Evolutionary conservation across 2,113 vertebrate genomes (phyloP).

Genomic region (Alaudala cheleensis): DNA sequence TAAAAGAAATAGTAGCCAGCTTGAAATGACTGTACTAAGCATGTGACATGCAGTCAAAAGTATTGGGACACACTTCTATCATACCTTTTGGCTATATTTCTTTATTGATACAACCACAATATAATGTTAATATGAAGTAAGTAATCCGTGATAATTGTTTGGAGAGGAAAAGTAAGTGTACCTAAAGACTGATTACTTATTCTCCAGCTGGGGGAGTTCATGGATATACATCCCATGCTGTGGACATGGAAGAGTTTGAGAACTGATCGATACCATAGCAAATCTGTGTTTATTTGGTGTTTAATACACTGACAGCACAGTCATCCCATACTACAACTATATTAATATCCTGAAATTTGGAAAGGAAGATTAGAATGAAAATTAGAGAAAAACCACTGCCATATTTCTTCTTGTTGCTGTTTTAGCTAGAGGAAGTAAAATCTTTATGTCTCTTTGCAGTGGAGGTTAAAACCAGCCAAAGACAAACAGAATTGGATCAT

Average conservation of each 20-base stretch:
- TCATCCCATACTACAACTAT: not conserved
- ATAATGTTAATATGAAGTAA: not conserved
- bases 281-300: not conserved
- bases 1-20: not conserved
- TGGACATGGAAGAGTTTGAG: not conserved
- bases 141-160: not conserved
- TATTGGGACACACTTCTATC: not conserved
- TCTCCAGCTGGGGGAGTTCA: not conserved
- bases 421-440: not conserved
- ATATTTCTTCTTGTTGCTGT: not conserved
- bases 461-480: not conserved
- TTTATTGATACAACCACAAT: not conserved
- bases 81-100: not conserved
- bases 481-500: not conserved
- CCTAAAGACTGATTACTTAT: not conserved
- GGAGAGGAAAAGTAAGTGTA: not conserved
- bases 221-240: not conserved
- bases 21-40: not conserved
- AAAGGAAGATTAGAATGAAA: not conserved
- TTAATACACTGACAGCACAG: not conserved
- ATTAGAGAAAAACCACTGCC: not conserved
- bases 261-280: not conserved
- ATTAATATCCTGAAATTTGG: not conserved
- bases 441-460: not conserved
- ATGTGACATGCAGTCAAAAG: rapidly evolving